These are phyloP conservation scores for Plectropomus leopardus DNA, from an alignment of 2,113 vertebrate genomes.

Conservation along the genomic window DNA sequence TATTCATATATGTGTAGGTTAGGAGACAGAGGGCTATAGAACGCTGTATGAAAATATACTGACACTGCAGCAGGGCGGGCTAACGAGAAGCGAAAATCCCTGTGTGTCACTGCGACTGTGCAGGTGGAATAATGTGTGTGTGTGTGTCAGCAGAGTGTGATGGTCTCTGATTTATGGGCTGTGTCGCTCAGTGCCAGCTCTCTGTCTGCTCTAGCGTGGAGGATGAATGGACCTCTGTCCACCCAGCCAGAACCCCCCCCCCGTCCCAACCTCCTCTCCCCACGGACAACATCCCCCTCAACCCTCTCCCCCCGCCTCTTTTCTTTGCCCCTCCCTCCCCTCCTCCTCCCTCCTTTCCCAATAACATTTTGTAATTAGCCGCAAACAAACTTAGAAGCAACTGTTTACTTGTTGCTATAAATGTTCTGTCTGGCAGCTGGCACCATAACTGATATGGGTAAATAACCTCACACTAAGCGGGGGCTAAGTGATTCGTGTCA, in stretches of 20 bases:
- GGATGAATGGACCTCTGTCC: slow-evolving; percentile 85
- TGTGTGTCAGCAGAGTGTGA: slow-evolving; percentile 74
- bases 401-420: slow-evolving; percentile 68
- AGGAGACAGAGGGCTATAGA: background rate
- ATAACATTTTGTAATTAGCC: slow-evolving; percentile 55
- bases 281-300: background rate
- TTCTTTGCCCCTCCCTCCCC: background rate
- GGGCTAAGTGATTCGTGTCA: slow-evolving; percentile 49
- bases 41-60: background rate
- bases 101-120: slow-evolving; percentile 4
- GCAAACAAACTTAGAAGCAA: slow-evolving; percentile 46
- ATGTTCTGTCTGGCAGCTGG: slow-evolving; percentile 55
- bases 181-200: slow-evolving; percentile 76
- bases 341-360: slow-evolving; percentile 1
- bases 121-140: slow-evolving; percentile 20
- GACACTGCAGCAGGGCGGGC: background rate
- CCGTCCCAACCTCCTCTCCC: slow-evolving; percentile 15
- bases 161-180: slow-evolving; percentile 81
- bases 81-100: slow-evolving; percentile 16
- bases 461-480: slow-evolving; percentile 49
- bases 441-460: slow-evolving; percentile 38
- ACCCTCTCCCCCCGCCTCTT: background rate
- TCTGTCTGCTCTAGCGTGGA: slow-evolving; percentile 81
- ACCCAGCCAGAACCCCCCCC: slow-evolving; percentile 63
- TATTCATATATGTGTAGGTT: slow-evolving; percentile 7